Base-by-base conservation (phyloP, 1,140 invertebrate species). In the Leptopilina clavipes region DNA sequence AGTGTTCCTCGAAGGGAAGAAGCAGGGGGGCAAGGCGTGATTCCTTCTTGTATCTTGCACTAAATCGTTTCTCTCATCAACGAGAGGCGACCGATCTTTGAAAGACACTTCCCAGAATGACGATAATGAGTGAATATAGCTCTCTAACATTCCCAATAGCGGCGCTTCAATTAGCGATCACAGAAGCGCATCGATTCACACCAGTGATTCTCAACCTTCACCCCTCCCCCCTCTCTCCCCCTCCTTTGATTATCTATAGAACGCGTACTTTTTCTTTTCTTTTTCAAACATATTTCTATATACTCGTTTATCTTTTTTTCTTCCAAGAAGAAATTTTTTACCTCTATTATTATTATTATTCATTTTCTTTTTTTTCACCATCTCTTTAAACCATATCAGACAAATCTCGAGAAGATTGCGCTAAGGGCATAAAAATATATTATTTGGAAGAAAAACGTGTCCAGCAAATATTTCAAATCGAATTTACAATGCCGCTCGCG, bases 401-500 rank as follows among this genome's bases (percentile, higher is more conserved):
- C 82, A 77, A 78, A 79, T 81, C 71, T 76, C 73, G 79, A 72
- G 79, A 78, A 48, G 45, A 48, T 48, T 48, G 45, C 45, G n/a
- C n/a, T n/a, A n/a, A 44, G 11, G 45, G 45, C 81, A 79, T 79
- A 83, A 77, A 77, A 76, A 80, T 81, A 80, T 77, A 65, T 59
- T 17, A n/a, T 31, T 65, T 31, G 25, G 19, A 52, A 65, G 12
- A 72, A 83, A 79, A 83, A 78, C 77, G 80, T 81, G 82, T 83
- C 82, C 80, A 72, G 78, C 80, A 74, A 81, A 82, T 80, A 78
- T 82, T 83, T 83, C 79, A 78, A 77, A 83, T 82, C 80, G 77
- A 75, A 83, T 83, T 83, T 83, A 83, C 81, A 83, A 81, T 83
- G 80, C 76, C 54, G 79, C 79, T 79, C 82, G 77, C 80, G 79